Base-by-base conservation (phyloP, 92 coral and sea anemone species). In the Virgularia gustaviana region DNA sequence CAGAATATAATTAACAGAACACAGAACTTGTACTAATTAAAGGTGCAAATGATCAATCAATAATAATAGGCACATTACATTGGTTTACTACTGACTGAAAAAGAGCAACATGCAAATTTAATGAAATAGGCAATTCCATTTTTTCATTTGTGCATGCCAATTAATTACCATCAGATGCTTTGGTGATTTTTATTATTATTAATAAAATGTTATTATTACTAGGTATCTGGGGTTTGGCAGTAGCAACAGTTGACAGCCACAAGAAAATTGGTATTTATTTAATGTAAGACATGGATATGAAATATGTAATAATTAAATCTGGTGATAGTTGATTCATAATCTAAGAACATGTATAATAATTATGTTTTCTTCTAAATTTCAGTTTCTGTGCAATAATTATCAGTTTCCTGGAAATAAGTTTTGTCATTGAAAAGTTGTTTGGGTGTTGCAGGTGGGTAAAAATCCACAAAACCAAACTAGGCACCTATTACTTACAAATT, bases 181-280 rank as follows among this genome's bases (percentile, higher is more conserved):
- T 3, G 4, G 22, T 4, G 2, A 9, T 2, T 28, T 29, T 28
- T 57, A 29, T 41, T 41, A 41, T 41, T 9, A 9, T 41, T 9
- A 41, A 41, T n/a, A 41, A 1, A 16, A 43, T 22, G 20, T 9
- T 58, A 32, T 58, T 71, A 32, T 10, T 75, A 19, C 43, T 51
- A 78, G 83, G 57, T 56, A 34, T 68, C 24, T 78, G 83, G 83
- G 77, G 44, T 11, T 63, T 57, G 55, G 83, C 71, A 16, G 30
- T 78, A 6, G 57, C 65, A 38, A 35, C 45, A 11, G 70, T 67
- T 25, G 83, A 60, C 15, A 68, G 70, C 25, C 95, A 90, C 35
- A 86, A 85, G 60, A 81, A 84, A 57, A 83, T 90, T 35, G 90
- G 95, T 36, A 89, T 89, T 11, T 90, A 90, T 71, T 78, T 90